Evolutionary conservation across 1,140 invertebrate genomes (phyloP), one percentile per base, ranked within the genome.

Genomic region (Gryon sp.): DNA sequence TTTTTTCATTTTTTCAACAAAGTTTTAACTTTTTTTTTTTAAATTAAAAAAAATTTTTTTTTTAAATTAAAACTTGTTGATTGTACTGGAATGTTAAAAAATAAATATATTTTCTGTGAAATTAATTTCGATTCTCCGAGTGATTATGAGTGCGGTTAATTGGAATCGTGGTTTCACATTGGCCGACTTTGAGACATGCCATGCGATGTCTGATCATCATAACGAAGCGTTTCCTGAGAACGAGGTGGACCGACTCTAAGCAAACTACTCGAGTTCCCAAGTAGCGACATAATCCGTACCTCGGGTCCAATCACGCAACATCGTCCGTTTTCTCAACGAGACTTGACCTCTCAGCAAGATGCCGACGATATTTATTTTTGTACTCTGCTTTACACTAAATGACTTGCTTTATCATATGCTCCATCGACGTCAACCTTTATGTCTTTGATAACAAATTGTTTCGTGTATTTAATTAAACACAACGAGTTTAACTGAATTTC

Each of bases 161-260:
- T 57, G 20, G 30, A 57, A 65, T 53, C 59, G 52, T 59, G 41
- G 20, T 48, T 48, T 48, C 36, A 28, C 43, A 48, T 38, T 52
- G 50, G 62, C 43, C 69, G 43, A 57, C 28, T 73, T 38, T 41
- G 69, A 74, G 53, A 77, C 69, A 76, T 63, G 79, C 76, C 69
- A 78, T 80, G 48, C 72, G 40, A 57, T 46, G 77, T 75, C 81
- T 81, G 82, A 84, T 83, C 68, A 74, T 60, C 78, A 76, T 84
- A 84, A 86, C 83, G 82, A 82, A 84, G 79, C 65, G 83, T 84
- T 85, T 85, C 84, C 85, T 85, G 84, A 76, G 77, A 78, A 83
- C 80, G 84, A 74, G 70, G 66, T 72, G 77, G 59, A 38, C 59
- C 38, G 59, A 63, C 59, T 73, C 69, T 65, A 74, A 60, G 60